Evolutionary conservation across 2,888 invertebrate genomes (phyloP).

Genomic region (Laothoe populi): DNA sequence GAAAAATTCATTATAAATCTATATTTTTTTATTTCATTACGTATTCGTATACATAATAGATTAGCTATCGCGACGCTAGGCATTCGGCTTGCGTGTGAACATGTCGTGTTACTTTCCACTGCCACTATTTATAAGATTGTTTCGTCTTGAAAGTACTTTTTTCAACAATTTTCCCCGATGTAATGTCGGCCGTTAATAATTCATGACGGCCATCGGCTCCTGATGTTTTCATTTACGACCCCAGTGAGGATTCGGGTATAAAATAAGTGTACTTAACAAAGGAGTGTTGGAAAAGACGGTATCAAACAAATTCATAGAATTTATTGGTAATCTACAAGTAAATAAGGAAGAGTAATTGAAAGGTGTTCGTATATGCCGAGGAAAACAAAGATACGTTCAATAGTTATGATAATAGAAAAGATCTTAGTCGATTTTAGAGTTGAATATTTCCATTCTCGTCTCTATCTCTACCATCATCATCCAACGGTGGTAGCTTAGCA

Average conservation of each 20-base stretch:
- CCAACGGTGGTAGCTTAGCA: no score
- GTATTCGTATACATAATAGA: constrained; percentile 56
- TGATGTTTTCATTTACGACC: constrained; percentile 25
- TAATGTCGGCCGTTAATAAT: constrained; percentile 60
- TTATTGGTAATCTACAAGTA: not conserved
- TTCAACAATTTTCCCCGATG: constrained; percentile 69
- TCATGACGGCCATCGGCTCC: constrained; percentile 35
- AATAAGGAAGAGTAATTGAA: not conserved
- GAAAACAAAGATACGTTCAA: not conserved
- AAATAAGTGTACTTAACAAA: not conserved
- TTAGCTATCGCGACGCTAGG: constrained; percentile 51
- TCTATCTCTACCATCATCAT: no score
- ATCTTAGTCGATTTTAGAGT: not conserved
- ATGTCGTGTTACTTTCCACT: constrained; percentile 71
- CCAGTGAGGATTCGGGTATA: not conserved
- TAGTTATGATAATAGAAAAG: not conserved
- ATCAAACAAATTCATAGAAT: not conserved
- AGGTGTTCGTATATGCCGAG: not conserved
- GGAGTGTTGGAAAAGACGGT: not conserved
- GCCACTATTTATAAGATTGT: constrained; percentile 62
- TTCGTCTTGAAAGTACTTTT: constrained; percentile 70
- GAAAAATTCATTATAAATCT: not conserved
- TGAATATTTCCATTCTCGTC: not conserved
- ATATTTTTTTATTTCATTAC: constrained; percentile 9
- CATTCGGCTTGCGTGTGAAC: constrained; percentile 61